Base-by-base conservation (phyloP, 2,113 vertebrate species). In the Meriones unguiculatus region DNA sequence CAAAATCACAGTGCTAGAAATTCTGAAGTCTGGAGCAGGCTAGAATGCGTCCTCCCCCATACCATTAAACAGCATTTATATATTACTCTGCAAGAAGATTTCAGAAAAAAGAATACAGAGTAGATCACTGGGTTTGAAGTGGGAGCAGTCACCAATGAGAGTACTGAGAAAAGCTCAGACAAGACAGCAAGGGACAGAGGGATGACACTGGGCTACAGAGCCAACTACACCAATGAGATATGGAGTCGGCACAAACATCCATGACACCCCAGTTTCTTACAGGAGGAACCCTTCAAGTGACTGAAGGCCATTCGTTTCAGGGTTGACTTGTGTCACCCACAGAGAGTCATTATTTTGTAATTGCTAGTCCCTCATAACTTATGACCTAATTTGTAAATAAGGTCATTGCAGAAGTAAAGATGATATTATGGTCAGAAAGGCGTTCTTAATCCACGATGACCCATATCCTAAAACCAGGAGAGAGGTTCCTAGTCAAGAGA, bases 191-290 rank as follows among this genome's bases (percentile, higher is more conserved):
- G 11, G 10, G 69, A 30, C 1, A 12, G 67, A 59, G 0, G 0
- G 20, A 25, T 0, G 18, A 41, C 50, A 8, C 52, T 11, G 24
- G 30, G 46, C 20, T 2, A 57, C 5, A 38, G 6, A 24, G n/a
- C 32, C 38, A 75, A 52, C 9, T 10, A 13, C 14, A 32, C 28
- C 2, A 15, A 81, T n/a, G 0, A 30, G 7, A 14, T 14, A 2
- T 1, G 2, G 15, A 6, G 2, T 9, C 18, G 59, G 7, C 15
- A 1, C 14, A 35, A 28, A 28, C 3, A 6, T 7, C 13, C 0
- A 3, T 0, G 14, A 76, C 12, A 8, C 64, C 28, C 52, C 0
- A 7, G 20, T 50, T 89, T 73, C 72, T 69, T 18, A 32, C 1
- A 2, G 0, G 38, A 54, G 35, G 14, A 57, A 6, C 3, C 9